Evolutionary conservation across 2,888 invertebrate genomes (phyloP).

Genomic region (Cabera pusaria): DNA sequence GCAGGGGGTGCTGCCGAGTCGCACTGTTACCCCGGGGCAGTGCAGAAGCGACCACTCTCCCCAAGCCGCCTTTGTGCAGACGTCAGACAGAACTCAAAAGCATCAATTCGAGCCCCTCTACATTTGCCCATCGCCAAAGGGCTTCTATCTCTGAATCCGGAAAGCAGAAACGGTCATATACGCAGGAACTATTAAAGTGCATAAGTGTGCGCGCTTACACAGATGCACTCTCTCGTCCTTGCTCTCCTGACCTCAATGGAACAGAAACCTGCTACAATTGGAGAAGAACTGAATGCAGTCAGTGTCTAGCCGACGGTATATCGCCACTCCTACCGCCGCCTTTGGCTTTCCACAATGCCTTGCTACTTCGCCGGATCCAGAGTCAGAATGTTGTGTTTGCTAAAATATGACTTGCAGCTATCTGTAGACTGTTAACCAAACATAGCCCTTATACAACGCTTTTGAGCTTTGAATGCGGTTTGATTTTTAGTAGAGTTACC

Average conservation of each 20-base stretch:
- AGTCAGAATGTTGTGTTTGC: too few relatives aligned
- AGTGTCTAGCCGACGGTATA: not conserved
- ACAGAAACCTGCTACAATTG: slow-evolving; percentile 1
- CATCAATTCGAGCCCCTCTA: slow-evolving; percentile 3
- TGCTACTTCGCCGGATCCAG: slow-evolving; percentile 1
- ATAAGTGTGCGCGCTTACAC: slow-evolving; percentile 7
- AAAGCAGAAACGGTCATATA: slow-evolving; percentile 2
- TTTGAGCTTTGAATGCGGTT: too few relatives aligned
- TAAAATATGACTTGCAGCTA: too few relatives aligned
- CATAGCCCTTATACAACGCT: too few relatives aligned
- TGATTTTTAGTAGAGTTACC: too few relatives aligned
- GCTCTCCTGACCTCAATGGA: too few relatives aligned
- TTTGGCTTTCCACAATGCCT: slow-evolving; percentile 1
- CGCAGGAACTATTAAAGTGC: slow-evolving; percentile 2
- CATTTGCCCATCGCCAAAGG: slow-evolving; percentile 10
- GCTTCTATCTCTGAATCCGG: not conserved
- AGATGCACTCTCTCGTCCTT: slow-evolving; percentile 13
- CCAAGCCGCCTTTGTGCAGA: slow-evolving; percentile 6
- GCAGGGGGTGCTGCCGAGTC: slow-evolving; percentile 13
- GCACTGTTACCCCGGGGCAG: slow-evolving; percentile 7
- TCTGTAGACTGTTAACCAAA: too few relatives aligned
- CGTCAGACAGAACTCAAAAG: slow-evolving; percentile 2
- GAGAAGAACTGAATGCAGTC: not conserved
- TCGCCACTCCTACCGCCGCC: not conserved
- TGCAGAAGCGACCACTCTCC: slow-evolving; percentile 13